Conservation (phyloP, 2,113 vertebrate species). For the Catharus bicknelli region DNA sequence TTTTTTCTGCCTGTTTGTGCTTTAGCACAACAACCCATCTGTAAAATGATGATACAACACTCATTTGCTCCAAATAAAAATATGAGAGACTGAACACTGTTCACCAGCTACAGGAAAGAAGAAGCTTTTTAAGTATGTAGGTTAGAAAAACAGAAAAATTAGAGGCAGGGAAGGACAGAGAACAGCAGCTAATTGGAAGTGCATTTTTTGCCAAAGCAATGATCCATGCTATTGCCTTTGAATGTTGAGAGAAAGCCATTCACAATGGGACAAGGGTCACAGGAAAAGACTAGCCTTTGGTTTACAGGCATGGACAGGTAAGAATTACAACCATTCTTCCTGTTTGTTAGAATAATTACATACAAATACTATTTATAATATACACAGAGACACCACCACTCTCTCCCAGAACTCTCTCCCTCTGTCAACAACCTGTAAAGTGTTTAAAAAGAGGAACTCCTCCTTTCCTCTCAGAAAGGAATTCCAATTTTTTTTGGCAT, state of each 20-base stretch:
- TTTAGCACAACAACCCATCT: neutral
- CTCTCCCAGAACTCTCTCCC: neutral
- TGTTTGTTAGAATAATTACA: neutral
- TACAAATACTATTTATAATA: neutral
- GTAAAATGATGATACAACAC: neutral
- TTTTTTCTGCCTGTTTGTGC: neutral
- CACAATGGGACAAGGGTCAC: neutral
- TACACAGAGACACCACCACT: neutral
- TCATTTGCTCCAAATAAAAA: neutral
- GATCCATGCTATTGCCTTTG: neutral
- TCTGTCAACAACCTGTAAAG: neutral
- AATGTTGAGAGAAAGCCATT: neutral
- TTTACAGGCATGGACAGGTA: neutral
- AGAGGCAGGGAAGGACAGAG: neutral
- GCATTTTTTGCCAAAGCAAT: neutral
- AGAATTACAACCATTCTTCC: neutral
- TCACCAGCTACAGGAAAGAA: neutral
- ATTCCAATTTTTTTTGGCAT: neutral
- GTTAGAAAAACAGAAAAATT: neutral
- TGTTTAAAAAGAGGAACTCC: neutral
- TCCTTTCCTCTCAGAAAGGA: neutral
- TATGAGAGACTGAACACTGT: neutral
- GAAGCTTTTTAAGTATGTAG: neutral
- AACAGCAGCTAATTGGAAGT: neutral
- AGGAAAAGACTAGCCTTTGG: neutral